phyloP scores from a whole-genome alignment of 2,888 invertebrate genomes.

The Branchellion lobata region DNA sequence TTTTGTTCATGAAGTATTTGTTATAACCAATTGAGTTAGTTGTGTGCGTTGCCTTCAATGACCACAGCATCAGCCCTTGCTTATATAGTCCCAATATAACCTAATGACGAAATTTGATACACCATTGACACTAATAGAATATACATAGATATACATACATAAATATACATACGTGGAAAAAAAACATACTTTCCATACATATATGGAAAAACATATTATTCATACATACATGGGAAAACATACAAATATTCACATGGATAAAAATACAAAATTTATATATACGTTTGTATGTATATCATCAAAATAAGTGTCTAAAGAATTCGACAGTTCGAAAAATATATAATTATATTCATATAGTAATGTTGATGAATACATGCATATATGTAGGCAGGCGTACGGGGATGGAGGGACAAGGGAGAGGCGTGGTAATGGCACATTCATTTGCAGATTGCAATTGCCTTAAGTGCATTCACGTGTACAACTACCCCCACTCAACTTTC shows the following conservation, averaged over 20 bases:
- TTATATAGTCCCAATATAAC: neutral
- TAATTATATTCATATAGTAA: neutral
- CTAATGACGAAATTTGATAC: conserved; percentile 3
- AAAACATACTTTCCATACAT: neutral
- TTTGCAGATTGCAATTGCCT: conserved; percentile 38
- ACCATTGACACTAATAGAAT: neutral
- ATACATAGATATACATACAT: neutral
- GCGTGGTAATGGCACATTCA: conserved; percentile 38
- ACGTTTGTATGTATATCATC: neutral
- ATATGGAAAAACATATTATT: neutral
- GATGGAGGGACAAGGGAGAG: neutral
- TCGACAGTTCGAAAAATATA: neutral
- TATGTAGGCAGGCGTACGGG: neutral
- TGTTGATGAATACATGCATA: neutral
- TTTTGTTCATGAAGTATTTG: no score
- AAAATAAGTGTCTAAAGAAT: neutral
- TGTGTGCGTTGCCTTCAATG: no score
- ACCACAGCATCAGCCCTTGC: no score
- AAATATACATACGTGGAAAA: neutral
- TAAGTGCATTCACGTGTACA: conserved; percentile 40
- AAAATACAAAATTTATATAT: conserved; percentile 7
- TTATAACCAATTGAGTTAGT: no score
- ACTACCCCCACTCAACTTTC: neutral
- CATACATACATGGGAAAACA: neutral
- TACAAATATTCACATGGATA: neutral